Base-by-base conservation (phyloP, 1,140 invertebrate genomes). In the Epicauta chinensis region DNA sequence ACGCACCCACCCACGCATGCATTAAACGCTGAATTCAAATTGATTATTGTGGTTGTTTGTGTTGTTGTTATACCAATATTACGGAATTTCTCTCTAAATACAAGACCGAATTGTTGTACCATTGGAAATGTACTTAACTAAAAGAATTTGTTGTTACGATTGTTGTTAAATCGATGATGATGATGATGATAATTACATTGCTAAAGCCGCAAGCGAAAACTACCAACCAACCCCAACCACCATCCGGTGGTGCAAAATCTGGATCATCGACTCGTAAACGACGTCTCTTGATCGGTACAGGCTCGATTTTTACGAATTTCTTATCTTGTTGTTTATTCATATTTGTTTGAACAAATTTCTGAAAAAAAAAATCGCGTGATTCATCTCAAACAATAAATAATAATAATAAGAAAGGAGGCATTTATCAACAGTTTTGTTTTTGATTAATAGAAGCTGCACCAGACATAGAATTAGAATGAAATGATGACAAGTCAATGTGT, bases 221-320 rank as follows among this genome's bases (percentile, higher is more conserved):
- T 11, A 86, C 76, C 59, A 81, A 70, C 82, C 83, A 86, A 1
- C 82, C 82, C 80, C 80, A 85, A 4, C 82, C 82, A 0, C 78
- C 81, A 62, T 86, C 83, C 0, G 81, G 82, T 2, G 78, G 73
- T 0, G 75, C 68, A 51, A 77, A 79, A 42, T 64, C 64, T 10
- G 64, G 62, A 53, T 66, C 64, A 1, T 52, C 47, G 4, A 63
- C 59, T 40, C 56, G 39, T 3, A 63, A 36, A 38, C 62, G 40
- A 38, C 61, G 42, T 30, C 58, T 51, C 49, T 59, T 59, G 15
- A 38, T 16, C 5, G 41, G 11, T n/a, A 34, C 10, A 10, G 48
- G 17, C 17, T 38, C 45, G 9, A 47, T 47, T 29, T 47, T 47
- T 7, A 47, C 45, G 2, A 37, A 10, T 46, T 46, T n/a, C n/a